Base-by-base conservation (phyloP, 2,888 invertebrate genomes). In the Drosophila prolongata region DNA sequence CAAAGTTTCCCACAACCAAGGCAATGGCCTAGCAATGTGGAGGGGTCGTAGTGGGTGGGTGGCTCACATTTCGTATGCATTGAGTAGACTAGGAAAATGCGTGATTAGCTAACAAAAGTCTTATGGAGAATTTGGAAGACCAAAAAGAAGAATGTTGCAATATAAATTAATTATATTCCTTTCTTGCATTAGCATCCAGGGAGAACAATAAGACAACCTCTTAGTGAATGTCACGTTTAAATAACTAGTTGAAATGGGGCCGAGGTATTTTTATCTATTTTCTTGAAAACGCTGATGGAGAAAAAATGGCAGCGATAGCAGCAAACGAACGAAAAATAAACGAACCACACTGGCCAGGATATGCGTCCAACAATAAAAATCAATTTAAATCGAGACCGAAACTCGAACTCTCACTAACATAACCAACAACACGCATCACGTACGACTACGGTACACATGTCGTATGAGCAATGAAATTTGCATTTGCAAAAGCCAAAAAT, bases 1-100 rank as follows among this genome's bases (percentile, higher is more conserved):
- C 57, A 78, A 83, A 83, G 80, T 87, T 83, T 84, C 76, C 66
- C 58, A 58, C 68, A 61, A 56, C 68, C 56, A 38, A 52, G 71
- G 42, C 55, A 56, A 61, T 35, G 35, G 50, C 42, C 54, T 13
- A 14, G 53, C 44, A 44, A 37, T 16, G 27, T 52, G 35, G 40
- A 24, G 24, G 13, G 4, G 34, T 5, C 8, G 11, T 16, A n/a
- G 14, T 34, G n/a, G 10, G 43, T 19, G 35, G 37, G 38, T 16
- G 40, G 53, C 14, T 30, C 54, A 3, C 13, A 37, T 37, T 56
- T 37, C 35, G 19, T 35, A 19, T 49, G 49, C 49, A 49, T 49
- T 6, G 44, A 6, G 19, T 16, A 14, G n/a, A 19, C 19, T 34
- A 5, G 4, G 19, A 24, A 35, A 56, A 11, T 34, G 35, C 34